phyloP scores from a whole-genome alignment of 2,888 invertebrate species.

The Cyclophora albipunctata region DNA sequence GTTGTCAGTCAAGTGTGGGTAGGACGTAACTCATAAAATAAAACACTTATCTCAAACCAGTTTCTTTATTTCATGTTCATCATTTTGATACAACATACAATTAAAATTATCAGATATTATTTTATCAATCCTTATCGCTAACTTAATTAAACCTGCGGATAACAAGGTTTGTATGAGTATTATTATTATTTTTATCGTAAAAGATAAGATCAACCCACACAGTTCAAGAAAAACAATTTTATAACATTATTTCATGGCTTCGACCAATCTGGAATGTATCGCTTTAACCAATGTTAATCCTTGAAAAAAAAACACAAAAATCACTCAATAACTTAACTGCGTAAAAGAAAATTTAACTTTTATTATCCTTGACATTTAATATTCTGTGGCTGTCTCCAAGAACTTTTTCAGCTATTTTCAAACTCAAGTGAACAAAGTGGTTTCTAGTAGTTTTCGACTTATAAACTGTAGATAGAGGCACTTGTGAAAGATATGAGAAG shows the following conservation, averaged over 20 bases:
- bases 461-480: no score
- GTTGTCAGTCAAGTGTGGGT: no score
- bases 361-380: no score
- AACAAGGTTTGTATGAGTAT: conserved; percentile 63
- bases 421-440: no score
- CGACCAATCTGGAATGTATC: conserved; percentile 39
- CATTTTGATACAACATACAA: conserved; percentile 77
- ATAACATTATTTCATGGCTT: conserved; percentile 25
- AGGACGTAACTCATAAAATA: conserved; percentile 25
- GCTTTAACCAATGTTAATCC: conserved; percentile 13
- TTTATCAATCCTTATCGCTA: conserved; percentile 72
- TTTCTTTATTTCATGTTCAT: conserved; percentile 75
- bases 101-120: conserved; percentile 76
- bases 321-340: conserved; percentile 20
- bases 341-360: conserved; percentile 1
- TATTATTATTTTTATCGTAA: conserved; percentile 25
- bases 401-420: no score
- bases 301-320: conserved; percentile 18
- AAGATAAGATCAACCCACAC: conserved; percentile 19
- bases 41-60: conserved; percentile 70
- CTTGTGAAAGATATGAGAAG: no score
- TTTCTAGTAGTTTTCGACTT: no score
- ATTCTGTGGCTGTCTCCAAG: no score
- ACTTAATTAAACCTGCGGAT: conserved; percentile 68
- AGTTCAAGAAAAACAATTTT: conserved; percentile 30